These are phyloP conservation scores for Atethmia centrago DNA, from an alignment of 2,888 invertebrate species.

Conservation along the genomic window DNA sequence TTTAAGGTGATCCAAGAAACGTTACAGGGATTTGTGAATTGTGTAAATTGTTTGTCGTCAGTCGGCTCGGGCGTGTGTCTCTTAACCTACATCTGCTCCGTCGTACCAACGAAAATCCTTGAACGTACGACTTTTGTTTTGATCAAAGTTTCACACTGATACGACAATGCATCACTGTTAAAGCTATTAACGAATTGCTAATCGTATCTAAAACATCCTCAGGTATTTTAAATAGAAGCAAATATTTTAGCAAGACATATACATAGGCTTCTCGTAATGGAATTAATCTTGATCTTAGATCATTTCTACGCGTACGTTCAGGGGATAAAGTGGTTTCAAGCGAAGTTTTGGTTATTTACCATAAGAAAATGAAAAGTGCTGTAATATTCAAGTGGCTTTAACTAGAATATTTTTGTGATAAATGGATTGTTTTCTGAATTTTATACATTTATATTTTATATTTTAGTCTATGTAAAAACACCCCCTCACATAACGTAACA, in stretches of 20 bases:
- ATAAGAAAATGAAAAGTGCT: background rate
- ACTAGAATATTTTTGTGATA: background rate
- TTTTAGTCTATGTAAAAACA: background rate
- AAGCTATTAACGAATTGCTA: slow-evolving; percentile 50
- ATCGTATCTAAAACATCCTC: slow-evolving; percentile 40
- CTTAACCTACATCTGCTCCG: slow-evolving; percentile 76
- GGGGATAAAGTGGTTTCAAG: background rate
- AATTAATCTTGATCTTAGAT: slow-evolving; percentile 11
- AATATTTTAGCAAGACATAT: slow-evolving; percentile 26
- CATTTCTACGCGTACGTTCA: slow-evolving; percentile 15
- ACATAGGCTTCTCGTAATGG: background rate
- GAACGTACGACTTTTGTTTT: slow-evolving; percentile 50
- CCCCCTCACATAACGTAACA: background rate
- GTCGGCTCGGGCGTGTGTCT: slow-evolving; percentile 69
- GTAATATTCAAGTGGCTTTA: background rate
- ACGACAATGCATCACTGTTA: slow-evolving; percentile 45
- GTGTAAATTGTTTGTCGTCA: slow-evolving; percentile 84
- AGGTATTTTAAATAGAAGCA: slow-evolving; percentile 15
- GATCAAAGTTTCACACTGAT: slow-evolving; percentile 50
- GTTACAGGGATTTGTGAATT: slow-evolving; percentile 87
- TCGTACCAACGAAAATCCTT: slow-evolving; percentile 49
- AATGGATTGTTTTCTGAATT: background rate
- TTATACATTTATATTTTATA: background rate
- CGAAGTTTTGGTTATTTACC: background rate
- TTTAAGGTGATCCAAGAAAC: slow-evolving; percentile 87